Conservation (phyloP, 2,113 vertebrate species). For the Phoxinus phoxinus region DNA sequence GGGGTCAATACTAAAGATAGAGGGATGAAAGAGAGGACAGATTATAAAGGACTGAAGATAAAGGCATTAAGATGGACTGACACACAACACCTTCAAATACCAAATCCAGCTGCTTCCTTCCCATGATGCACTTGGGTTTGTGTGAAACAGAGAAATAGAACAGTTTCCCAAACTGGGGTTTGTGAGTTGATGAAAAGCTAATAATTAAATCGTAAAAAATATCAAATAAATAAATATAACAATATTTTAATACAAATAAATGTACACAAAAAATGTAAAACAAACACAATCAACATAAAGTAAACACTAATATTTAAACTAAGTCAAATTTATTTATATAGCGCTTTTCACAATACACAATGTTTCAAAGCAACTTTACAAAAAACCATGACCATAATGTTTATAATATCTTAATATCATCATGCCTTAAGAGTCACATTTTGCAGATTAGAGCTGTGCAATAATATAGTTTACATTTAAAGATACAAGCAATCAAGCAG, state of each 20-base stretch:
- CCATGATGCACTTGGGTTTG: neutral
- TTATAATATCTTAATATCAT: neutral
- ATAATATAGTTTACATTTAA: neutral
- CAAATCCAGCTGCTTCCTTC: constrained; percentile 11
- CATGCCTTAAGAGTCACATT: neutral
- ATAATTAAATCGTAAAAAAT: neutral
- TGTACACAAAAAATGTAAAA: neutral
- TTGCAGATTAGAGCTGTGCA: neutral
- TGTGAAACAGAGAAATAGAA: neutral
- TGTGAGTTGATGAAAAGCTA: neutral
- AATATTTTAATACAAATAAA: neutral
- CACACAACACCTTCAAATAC: constrained; percentile 16
- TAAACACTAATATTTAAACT: neutral
- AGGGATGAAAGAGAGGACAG: neutral
- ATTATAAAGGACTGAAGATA: constrained; percentile 16
- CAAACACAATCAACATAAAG: neutral
- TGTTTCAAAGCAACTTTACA: neutral
- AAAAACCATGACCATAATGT: neutral
- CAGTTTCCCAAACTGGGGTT: neutral
- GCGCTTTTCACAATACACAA: neutral
- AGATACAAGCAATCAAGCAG: neutral
- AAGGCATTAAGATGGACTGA: constrained; percentile 23
- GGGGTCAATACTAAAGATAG: neutral
- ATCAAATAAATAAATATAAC: neutral
- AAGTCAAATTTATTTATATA: neutral